Base-by-base conservation (phyloP, 2,888 invertebrate species). In the Idaea biselata region DNA sequence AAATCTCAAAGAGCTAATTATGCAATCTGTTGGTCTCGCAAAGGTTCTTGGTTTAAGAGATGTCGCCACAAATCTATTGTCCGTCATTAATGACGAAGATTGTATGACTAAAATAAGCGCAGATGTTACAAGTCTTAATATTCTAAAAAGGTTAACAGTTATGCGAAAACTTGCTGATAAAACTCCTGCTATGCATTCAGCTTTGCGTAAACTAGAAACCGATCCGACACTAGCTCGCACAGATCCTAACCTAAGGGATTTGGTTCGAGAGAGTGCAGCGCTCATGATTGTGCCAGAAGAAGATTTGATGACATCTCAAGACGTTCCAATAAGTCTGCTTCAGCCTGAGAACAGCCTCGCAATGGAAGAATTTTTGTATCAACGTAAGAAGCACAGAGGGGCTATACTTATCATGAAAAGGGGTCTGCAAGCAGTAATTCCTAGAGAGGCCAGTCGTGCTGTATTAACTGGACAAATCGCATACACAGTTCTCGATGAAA, bases 401-500 rank as follows among this genome's bases (percentile, higher is more conserved):
- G 94, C 95, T 0, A 93, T 96, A 62, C 91, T 97, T 75, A 95
- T 97, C 56, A 94, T 96, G 74, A 96, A 96, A 71, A 95, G 95
- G 76, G 95, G 95, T 6, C 83, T 95, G 56, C 96, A 96, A 80
- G 95, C 95, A 0, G 96, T 97, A 1, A 94, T 97, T 5, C 97
- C 97, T 0, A 93, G 95, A 61, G 96, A 96, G 82, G 95, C 96
- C 0, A 94, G 96, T 62, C 93, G 95, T 44, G 94, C 95, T 17
- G 96, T 96, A 1, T 84, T 96, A 11, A 95, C 95, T 0, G 96
- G 96, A 3, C 93, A 96, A 84, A 94, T 96, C 0, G 94, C 96
- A 1, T 97, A 96, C 78, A 95, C 95, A 14, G 94, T 96, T 8
- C 93, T 97, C 4, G 96, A 96, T 74, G 96, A 97, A 82, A 94